These are phyloP conservation scores for Phrynocephalus forsythii DNA, from an alignment of 2,797 vertebrate species.

Conservation along the genomic window DNA sequence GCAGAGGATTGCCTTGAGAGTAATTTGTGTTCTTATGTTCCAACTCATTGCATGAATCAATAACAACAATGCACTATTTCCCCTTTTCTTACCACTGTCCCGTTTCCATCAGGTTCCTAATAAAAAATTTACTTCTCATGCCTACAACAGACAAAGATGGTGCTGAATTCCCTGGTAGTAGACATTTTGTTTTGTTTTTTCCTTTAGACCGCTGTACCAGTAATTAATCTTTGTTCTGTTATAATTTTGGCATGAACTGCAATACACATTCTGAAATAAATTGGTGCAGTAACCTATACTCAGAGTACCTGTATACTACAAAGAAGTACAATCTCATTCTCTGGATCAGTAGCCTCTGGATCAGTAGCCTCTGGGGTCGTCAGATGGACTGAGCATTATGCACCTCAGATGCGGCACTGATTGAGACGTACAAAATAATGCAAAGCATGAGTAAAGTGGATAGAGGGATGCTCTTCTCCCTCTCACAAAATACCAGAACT, in stretches of 20 bases:
- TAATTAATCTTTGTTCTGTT: background rate
- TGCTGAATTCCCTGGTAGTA: background rate
- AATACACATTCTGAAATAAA: background rate
- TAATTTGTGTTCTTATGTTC: slow-evolving; percentile 38
- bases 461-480: too few species aligned
- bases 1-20: slow-evolving; percentile 42
- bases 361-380: background rate
- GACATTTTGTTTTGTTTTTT: background rate
- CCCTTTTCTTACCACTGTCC: background rate
- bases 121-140: slow-evolving; percentile 21
- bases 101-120: slow-evolving; percentile 8
- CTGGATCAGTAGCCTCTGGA: background rate
- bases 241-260: background rate
- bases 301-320: background rate
- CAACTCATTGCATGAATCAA: slow-evolving; percentile 40
- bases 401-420: background rate
- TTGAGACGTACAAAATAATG: too few species aligned
- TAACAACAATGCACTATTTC: slow-evolving; percentile 35
- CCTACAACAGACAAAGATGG: background rate
- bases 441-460: too few species aligned
- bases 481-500: too few species aligned
- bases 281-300: background rate
- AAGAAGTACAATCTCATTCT: accelerated
- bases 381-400: background rate
- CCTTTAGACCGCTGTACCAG: background rate